These are phyloP conservation scores for Crax fasciolata DNA, from an alignment of 2,797 vertebrate genomes.

Conservation along the genomic window DNA sequence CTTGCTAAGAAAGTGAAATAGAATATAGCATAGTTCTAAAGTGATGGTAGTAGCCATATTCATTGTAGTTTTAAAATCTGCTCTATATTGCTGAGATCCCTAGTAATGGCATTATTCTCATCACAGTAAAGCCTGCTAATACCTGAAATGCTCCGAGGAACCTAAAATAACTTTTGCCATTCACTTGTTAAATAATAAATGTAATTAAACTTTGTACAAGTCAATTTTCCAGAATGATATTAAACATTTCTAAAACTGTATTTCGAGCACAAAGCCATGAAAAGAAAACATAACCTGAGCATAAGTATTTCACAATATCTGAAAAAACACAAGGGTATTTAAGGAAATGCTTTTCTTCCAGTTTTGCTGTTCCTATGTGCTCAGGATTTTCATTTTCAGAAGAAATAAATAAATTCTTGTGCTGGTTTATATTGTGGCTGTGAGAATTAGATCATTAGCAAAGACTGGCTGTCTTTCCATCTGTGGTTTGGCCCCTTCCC, in stretches of 20 bases:
- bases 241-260: too few species aligned
- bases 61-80: conserved; percentile 63
- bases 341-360: conserved; percentile 36
- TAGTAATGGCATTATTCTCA: conserved; percentile 59
- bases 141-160: conserved; percentile 64
- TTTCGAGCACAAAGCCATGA: too few species aligned
- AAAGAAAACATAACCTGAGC: conserved; percentile 27
- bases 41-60: conserved; percentile 61
- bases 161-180: conserved; percentile 67
- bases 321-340: neutral
- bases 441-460: conserved; percentile 59
- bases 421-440: conserved; percentile 22
- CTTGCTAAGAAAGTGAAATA: neutral
- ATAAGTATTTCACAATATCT: neutral
- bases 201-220: conserved; percentile 59
- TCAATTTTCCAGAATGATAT: conserved; percentile 52
- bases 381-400: conserved; percentile 59
- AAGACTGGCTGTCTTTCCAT: neutral
- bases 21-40: conserved; percentile 57
- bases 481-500: conserved; percentile 24
- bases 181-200: conserved; percentile 65
- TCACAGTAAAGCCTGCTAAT: conserved; percentile 70
- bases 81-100: conserved; percentile 54
- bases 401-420: conserved; percentile 62
- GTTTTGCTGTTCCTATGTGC: conserved; percentile 54